phyloP scores from a whole-genome alignment of 2,888 invertebrate species.

The Pelosia muscerda region DNA sequence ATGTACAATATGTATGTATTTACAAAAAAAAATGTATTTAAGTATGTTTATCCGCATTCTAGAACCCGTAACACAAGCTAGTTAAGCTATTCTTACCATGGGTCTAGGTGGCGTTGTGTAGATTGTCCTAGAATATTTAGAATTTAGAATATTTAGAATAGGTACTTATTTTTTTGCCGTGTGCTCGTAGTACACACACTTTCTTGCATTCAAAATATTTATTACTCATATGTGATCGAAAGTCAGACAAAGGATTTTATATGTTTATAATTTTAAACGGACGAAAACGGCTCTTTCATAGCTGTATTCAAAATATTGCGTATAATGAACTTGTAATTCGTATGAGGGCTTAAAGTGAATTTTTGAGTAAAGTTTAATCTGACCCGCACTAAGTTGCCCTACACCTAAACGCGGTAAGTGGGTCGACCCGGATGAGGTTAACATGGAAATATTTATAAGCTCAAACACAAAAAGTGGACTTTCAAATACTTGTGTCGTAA shows the following conservation, averaged over 20 bases:
- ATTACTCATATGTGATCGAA: neutral
- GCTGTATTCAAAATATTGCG: conserved; percentile 8
- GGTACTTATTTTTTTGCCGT: no score
- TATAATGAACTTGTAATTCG: conserved; percentile 30
- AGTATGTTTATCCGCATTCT: no score
- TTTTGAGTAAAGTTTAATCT: conserved; percentile 56
- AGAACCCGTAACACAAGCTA: no score
- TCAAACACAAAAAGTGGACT: conserved; percentile 62
- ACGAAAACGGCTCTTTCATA: neutral
- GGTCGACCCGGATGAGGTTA: conserved; percentile 64
- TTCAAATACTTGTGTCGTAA: conserved; percentile 44
- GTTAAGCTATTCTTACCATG: no score
- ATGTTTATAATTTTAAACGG: neutral
- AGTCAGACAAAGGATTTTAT: neutral
- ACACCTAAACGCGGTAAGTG: conserved; percentile 66
- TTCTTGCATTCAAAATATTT: no score
- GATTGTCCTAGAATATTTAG: no score
- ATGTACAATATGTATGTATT: no score
- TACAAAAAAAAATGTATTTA: no score
- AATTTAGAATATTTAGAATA: no score
- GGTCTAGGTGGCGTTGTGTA: no score
- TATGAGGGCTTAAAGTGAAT: conserved; percentile 45
- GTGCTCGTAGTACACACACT: no score
- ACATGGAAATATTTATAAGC: conserved; percentile 66
- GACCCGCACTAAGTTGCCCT: conserved; percentile 59